phyloP scores from a whole-genome alignment of 2,888 invertebrate species.

The Lymantria dispar region DNA sequence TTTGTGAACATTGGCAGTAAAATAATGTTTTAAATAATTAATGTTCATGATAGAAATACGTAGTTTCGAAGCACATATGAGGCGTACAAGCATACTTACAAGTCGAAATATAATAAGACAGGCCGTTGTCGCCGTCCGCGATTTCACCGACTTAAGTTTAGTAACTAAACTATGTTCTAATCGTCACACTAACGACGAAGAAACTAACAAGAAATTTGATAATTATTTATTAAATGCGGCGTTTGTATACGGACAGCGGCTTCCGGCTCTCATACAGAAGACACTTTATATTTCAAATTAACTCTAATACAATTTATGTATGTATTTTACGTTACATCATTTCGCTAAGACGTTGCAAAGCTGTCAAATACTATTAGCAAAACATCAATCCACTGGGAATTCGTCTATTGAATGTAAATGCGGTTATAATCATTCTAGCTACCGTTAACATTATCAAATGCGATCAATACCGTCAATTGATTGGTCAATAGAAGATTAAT shows the following conservation, averaged over 20 bases:
- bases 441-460: slow-evolving; percentile 50
- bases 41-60: slow-evolving; percentile 58
- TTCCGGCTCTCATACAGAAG: slow-evolving; percentile 49
- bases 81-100: slow-evolving; percentile 77
- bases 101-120: slow-evolving; percentile 42
- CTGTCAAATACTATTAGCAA: slow-evolving; percentile 42
- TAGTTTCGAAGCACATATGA: slow-evolving; percentile 74
- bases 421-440: slow-evolving; percentile 56
- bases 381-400: slow-evolving; percentile 53
- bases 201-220: slow-evolving; percentile 63
- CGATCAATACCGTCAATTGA: slow-evolving; percentile 59
- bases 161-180: slow-evolving; percentile 39
- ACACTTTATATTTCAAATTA: slow-evolving; percentile 73
- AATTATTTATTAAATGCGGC: slow-evolving; percentile 59
- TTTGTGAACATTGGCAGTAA: slow-evolving; percentile 78
- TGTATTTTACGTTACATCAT: slow-evolving; percentile 60
- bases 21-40: slow-evolving; percentile 47
- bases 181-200: slow-evolving; percentile 58
- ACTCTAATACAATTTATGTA: slow-evolving; percentile 61
- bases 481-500: slow-evolving; percentile 60
- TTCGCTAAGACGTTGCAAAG: slow-evolving; percentile 48
- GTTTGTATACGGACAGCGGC: slow-evolving; percentile 46
- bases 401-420: slow-evolving; percentile 62
- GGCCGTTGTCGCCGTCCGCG: slow-evolving; percentile 44
- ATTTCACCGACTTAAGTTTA: slow-evolving; percentile 17